Base-by-base conservation (phyloP, 2,888 invertebrate species). In the Agrotis exclamationis region DNA sequence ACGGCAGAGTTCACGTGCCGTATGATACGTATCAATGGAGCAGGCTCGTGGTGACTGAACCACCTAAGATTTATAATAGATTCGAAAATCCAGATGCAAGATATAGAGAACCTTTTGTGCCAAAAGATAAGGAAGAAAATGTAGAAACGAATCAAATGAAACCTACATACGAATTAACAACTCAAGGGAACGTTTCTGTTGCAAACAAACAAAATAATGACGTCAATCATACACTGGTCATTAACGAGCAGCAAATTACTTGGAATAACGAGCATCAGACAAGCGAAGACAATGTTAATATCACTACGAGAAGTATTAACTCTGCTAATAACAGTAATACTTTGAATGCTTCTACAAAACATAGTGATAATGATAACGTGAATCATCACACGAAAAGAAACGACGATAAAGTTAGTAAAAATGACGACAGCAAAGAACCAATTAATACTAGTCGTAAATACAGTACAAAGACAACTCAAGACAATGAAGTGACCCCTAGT, bases 401-500 rank as follows among this genome's bases (percentile, higher is more conserved):
- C 24, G 54, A 50, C 59, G 48, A 7, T 28, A 53, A 18, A 24
- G 56, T 13, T 66, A 54, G 44, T 33, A 59, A 33, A 24, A 56
- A 39, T 48, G 70, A n/a, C 56, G 70, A n/a, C 56, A 56, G 14
- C 0, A 33, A 18, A 20, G 20, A 0, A 69, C 33, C 57, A 13
- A 57, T 47, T 22, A 45, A 20, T 7, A 59, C 18, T 57, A 24
- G 20, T 44, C 48, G 28, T 16, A 22, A 33, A 28, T 54, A 59
- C 28, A 56, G 51, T 4, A 70, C 53, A 3, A 66, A 83, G 28
- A 74, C 70, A 0, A 67, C 66, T 2, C 22, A 51, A 20, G 75
- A 80, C 7, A 80, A 82, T 9, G 80, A 83, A 53, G 72, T 82
- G 2, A 77, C 75, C 18, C 59, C 47, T 0, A 65, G 9, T 16